Conservation (phyloP, 37 sponge, comb jelly and placozoan species). For the Halichondria panicea region DNA sequence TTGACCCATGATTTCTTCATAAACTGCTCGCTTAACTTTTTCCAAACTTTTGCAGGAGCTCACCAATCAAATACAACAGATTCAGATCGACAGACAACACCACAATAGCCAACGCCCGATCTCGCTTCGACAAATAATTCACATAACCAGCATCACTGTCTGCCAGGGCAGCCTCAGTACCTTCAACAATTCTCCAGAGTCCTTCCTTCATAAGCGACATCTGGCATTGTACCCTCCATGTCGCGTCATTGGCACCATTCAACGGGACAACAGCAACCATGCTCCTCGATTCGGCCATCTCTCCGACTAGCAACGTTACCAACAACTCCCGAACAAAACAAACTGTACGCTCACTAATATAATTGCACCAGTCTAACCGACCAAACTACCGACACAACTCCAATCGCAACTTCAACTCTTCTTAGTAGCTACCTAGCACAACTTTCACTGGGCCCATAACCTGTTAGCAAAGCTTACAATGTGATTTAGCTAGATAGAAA, state of each 20-base stretch:
- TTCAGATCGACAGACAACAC: conserved; percentile 52
- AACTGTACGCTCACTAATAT: no score
- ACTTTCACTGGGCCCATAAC: no score
- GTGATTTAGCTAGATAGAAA: no score
- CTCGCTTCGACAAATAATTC: conserved; percentile 32
- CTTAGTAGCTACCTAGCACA: no score
- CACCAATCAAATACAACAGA: conserved; percentile 51
- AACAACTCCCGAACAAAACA: no score
- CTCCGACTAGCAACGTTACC: no score
- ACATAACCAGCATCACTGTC: conserved; percentile 11
- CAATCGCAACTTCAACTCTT: no score
- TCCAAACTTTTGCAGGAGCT: conserved; percentile 43
- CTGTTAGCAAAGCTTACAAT: no score
- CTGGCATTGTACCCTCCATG: conserved; percentile 59
- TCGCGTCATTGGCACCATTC: conserved; percentile 56
- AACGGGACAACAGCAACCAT: conserved; percentile 34
- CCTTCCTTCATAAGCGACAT: conserved; percentile 57
- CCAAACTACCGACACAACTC: no score
- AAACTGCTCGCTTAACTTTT: conserved; percentile 37
- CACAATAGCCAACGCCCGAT: conserved; percentile 45
- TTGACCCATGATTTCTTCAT: conserved; percentile 65
- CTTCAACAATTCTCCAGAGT: conserved; percentile 48
- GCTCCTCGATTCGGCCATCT: neutral
- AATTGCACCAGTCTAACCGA: no score
- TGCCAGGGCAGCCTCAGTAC: conserved; percentile 15